Evolutionary conservation across 2,113 vertebrate genomes (phyloP).

Genomic region (Trinectes maculatus): DNA sequence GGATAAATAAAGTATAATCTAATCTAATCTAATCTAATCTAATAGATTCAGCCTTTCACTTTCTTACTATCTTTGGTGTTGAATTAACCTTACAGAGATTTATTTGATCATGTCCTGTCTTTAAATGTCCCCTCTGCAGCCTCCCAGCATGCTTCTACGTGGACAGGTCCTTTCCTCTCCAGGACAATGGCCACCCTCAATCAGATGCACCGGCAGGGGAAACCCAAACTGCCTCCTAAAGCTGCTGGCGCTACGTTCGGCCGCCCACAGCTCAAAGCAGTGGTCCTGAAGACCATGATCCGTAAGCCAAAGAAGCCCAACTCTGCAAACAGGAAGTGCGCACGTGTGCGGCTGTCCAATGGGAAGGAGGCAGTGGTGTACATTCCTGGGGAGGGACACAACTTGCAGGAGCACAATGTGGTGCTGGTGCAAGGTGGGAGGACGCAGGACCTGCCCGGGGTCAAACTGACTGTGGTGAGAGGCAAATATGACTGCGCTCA

Average conservation of each 20-base stretch:
- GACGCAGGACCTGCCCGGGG: conserved; percentile 92
- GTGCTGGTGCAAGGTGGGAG: conserved; percentile 90
- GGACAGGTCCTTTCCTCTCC: conserved; percentile 59
- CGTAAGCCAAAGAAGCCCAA: conserved; percentile 97
- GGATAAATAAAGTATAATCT: background rate
- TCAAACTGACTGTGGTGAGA: conserved; percentile 87
- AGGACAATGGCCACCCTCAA: conserved; percentile 92
- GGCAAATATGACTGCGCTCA: conserved; percentile 88
- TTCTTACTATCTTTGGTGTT: no score
- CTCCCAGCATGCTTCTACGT: conserved; percentile 45
- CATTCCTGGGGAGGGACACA: conserved; percentile 94
- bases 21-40: background rate
- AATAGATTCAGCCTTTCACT: no score
- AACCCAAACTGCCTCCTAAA: conserved; percentile 19
- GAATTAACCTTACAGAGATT: no score
- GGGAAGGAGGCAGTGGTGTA: conserved; percentile 89
- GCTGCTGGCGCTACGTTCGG: conserved; percentile 76
- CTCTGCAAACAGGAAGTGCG: conserved; percentile 94
- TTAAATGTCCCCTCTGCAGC: conserved; percentile 40
- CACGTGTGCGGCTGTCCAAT: conserved; percentile 86
- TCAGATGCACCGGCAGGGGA: conserved; percentile 90
- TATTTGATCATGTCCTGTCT: background rate
- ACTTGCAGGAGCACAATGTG: conserved; percentile 92
- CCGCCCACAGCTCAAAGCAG: conserved; percentile 89
- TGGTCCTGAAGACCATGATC: conserved; percentile 89